Evolutionary conservation across 2,113 vertebrate species (phyloP).

Genomic region (Montifringilla adamsi): DNA sequence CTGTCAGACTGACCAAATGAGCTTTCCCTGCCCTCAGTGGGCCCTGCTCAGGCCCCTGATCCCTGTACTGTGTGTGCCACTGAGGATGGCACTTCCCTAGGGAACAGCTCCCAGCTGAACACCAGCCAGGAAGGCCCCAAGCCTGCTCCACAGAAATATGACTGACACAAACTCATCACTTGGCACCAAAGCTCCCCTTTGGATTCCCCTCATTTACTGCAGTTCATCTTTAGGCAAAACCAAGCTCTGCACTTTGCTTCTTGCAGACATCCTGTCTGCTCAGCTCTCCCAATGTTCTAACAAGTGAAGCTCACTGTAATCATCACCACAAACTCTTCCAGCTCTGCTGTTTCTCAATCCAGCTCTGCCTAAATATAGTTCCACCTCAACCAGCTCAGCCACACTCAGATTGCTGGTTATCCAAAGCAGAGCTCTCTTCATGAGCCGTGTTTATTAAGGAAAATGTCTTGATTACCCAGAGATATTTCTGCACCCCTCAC

Average conservation of each 20-base stretch:
- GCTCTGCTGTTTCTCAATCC: not conserved
- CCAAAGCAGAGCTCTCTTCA: not conserved
- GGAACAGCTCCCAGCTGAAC: not conserved
- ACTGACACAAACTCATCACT: not conserved
- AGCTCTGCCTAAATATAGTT: constrained; percentile 10
- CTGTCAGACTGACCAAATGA: not conserved
- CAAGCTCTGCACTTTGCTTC: not conserved
- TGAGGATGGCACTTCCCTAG: not conserved
- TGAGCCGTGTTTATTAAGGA: not conserved
- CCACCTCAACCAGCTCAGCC: not conserved
- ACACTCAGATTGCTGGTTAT: not conserved
- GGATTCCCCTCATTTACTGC: not conserved
- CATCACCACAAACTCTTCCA: not conserved
- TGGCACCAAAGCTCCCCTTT: not conserved
- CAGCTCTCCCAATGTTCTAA: not conserved
- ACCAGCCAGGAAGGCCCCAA: not conserved
- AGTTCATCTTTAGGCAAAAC: not conserved
- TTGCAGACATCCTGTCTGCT: not conserved
- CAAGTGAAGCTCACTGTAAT: not conserved
- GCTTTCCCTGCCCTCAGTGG: not conserved
- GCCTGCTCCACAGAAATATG: not conserved
- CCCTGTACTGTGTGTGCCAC: not conserved
- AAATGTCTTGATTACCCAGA: not conserved
- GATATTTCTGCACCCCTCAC: not conserved
- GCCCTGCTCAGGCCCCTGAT: not conserved